phyloP scores from a whole-genome alignment of 2,113 vertebrate species.

The Gorsachius goisagi region DNA sequence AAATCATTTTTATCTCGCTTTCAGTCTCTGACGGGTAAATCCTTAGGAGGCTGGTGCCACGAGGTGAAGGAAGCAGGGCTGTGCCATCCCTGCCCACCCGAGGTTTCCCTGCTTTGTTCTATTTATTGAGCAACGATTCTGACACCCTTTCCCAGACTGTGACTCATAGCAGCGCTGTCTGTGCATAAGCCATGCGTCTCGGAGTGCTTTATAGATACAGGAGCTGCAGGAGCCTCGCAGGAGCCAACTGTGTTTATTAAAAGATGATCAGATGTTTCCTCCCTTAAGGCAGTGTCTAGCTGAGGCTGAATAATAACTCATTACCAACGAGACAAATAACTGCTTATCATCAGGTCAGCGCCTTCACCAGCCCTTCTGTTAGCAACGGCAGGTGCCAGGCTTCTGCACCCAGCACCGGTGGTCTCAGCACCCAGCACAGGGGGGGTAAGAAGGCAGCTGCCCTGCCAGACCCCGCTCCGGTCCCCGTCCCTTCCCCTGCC shows the following conservation, averaged over 20 bases:
- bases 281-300: conserved; percentile 44
- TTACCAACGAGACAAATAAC: conserved; percentile 28
- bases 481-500: neutral
- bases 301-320: conserved; percentile 41
- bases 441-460: neutral
- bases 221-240: conserved; percentile 26
- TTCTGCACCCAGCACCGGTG: fast-evolving
- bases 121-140: conserved; percentile 12
- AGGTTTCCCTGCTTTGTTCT: conserved; percentile 56
- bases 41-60: neutral
- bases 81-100: conserved; percentile 41
- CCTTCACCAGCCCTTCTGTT: neutral
- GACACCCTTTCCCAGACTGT: conserved; percentile 38
- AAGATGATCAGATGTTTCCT: conserved; percentile 58
- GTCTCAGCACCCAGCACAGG: neutral
- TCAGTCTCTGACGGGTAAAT: neutral
- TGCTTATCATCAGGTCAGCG: neutral
- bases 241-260: conserved; percentile 55
- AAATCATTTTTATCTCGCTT: neutral
- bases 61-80: neutral
- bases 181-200: neutral
- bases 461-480: fast-evolving
- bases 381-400: fast-evolving
- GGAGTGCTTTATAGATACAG: neutral
- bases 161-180: conserved; percentile 41